Percentiles rank a stretch among this genome's conserved stretches.
These are phyloP conservation scores for Acholoe squamosa DNA, from an alignment of 2,888 invertebrate species.

Conservation along the genomic window DNA sequence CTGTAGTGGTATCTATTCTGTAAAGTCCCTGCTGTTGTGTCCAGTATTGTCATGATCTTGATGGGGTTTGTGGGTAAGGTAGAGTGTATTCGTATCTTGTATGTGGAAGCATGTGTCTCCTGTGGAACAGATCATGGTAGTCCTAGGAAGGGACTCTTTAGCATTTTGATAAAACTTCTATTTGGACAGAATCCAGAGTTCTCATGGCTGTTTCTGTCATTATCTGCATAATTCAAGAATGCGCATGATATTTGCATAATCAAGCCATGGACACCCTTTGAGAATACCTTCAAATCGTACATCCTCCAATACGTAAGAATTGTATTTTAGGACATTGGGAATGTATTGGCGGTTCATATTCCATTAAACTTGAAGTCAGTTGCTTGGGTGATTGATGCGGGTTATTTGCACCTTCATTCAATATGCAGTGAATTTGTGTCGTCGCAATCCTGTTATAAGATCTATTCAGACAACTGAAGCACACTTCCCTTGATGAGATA, in stretches of 20 bases:
- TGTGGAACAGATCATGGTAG: neutral
- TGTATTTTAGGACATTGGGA: neutral
- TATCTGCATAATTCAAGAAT: neutral
- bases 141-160: too few species aligned
- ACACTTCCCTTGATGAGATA: too few species aligned
- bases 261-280: neutral
- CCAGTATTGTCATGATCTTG: slow-evolving; percentile 5
- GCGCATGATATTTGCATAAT: neutral
- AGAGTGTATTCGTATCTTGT: neutral
- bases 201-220: neutral
- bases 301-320: too few species aligned
- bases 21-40: neutral
- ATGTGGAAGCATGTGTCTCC: neutral
- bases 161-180: too few species aligned
- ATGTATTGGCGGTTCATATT: too few species aligned
- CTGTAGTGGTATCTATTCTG: slow-evolving; percentile 16
- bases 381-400: too few species aligned
- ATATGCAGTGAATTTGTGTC: too few species aligned
- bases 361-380: too few species aligned
- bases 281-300: neutral
- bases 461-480: too few species aligned
- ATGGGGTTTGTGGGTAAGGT: neutral
- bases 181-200: too few species aligned
- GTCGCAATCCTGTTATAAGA: too few species aligned
- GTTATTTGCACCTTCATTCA: too few species aligned